phyloP scores from a whole-genome alignment of 2,113 vertebrate genomes.

The Limanda limanda region DNA sequence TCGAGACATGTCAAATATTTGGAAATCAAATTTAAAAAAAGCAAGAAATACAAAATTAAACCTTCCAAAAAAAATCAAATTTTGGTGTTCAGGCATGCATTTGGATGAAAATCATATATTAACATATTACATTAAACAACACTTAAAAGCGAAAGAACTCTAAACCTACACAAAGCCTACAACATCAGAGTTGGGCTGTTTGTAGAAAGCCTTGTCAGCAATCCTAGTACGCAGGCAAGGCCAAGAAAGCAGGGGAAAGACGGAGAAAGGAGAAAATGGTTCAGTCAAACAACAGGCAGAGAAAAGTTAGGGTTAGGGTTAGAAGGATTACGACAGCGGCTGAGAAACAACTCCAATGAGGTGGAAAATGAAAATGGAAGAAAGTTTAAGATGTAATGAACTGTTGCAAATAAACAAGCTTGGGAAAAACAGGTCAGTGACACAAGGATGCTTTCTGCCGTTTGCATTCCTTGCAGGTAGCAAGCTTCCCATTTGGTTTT shows the following conservation, averaged over 20 bases:
- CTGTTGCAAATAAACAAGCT: neutral
- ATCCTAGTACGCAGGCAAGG: constrained; percentile 88
- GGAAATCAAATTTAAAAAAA: no score
- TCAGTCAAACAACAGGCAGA: constrained; percentile 81
- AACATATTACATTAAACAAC: constrained; percentile 30
- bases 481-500: constrained; percentile 50
- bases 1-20: constrained; percentile 12
- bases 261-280: constrained; percentile 79
- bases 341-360: constrained; percentile 63
- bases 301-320: constrained; percentile 40
- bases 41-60: no score
- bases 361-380: constrained; percentile 3
- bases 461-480: constrained; percentile 33
- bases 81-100: constrained; percentile 60
- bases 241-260: constrained; percentile 76
- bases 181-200: constrained; percentile 97
- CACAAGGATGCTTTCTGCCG: constrained; percentile 14
- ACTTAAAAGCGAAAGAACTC: constrained; percentile 63
- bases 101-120: neutral
- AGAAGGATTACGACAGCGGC: constrained; percentile 9
- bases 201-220: constrained; percentile 99
- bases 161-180: constrained; percentile 99
- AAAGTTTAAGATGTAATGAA: neutral
- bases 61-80: neutral
- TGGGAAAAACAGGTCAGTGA: neutral